Evolutionary conservation across 2,797 vertebrate genomes (phyloP).

Genomic region (Gobionotothen gibberifrons): DNA sequence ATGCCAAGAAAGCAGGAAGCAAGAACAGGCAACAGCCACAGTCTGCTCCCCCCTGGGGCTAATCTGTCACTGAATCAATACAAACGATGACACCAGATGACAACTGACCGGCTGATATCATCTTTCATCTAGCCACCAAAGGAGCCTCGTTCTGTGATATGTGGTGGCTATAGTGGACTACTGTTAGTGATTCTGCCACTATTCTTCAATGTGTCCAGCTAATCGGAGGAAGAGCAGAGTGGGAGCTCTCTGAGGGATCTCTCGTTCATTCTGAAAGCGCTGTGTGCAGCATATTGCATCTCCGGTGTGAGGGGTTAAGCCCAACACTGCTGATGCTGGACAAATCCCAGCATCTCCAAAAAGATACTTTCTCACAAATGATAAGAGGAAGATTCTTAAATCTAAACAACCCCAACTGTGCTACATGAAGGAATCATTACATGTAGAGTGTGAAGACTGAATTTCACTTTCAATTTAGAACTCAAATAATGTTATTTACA

Average conservation of each 20-base stretch:
- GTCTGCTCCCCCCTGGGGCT: constrained; percentile 53
- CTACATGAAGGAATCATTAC: background rate
- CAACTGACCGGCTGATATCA: constrained; percentile 67
- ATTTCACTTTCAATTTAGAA: background rate
- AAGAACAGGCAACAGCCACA: constrained; percentile 67
- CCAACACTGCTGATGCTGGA: constrained; percentile 15
- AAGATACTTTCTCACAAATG: background rate
- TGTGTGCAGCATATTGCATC: constrained; percentile 42
- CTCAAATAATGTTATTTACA: no score
- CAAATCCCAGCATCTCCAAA: constrained; percentile 14
- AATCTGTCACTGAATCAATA: constrained; percentile 80
- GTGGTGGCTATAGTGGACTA: constrained; percentile 37
- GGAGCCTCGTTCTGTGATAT: constrained; percentile 47
- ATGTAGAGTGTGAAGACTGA: background rate
- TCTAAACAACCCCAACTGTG: background rate
- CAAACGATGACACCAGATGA: constrained; percentile 73
- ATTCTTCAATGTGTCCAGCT: constrained; percentile 59
- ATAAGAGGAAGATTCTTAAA: background rate
- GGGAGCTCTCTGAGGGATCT: constrained; percentile 42
- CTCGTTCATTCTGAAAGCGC: constrained; percentile 40
- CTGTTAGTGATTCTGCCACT: constrained; percentile 45
- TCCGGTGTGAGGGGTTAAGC: constrained; percentile 44
- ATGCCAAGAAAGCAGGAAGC: constrained; percentile 67
- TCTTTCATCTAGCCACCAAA: constrained; percentile 72
- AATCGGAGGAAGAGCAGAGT: constrained; percentile 18